Percentiles rank a stretch among this genome's conserved stretches.
phyloP scores from a whole-genome alignment of 2,888 invertebrate genomes.

The Hirtodrosophila cameraria region DNA sequence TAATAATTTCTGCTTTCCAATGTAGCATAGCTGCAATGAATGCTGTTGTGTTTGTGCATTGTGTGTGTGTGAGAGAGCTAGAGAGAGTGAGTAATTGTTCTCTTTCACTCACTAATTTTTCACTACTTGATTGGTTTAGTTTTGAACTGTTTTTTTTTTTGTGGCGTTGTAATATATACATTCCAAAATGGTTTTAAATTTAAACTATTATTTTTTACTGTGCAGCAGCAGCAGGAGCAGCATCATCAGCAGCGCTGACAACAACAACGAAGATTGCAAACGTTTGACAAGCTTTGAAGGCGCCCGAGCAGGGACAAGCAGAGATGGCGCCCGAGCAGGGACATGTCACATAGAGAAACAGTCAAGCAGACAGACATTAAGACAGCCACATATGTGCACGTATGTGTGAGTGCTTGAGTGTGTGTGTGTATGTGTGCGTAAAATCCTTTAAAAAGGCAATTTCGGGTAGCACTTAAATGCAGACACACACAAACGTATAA shows the following conservation, averaged over 20 bases:
- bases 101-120: no score
- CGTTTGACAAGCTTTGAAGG: conserved; percentile 69
- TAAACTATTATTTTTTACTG: no score
- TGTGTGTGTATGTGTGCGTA: conserved; percentile 49
- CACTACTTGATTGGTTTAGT: no score
- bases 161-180: no score
- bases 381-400: conserved; percentile 19
- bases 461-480: conserved; percentile 79
- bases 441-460: conserved; percentile 81
- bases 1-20: no score
- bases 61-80: no score
- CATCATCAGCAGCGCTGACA: not conserved
- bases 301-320: conserved; percentile 41
- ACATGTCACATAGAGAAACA: conserved; percentile 40
- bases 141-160: no score
- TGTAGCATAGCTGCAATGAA: no score
- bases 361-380: conserved; percentile 19
- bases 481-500: conserved; percentile 56
- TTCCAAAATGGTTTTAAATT: no score
- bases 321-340: conserved; percentile 25
- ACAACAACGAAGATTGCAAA: conserved; percentile 22
- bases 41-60: no score
- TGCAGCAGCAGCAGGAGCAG: no score
- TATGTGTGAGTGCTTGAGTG: conserved; percentile 6
- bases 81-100: no score